phyloP scores from a whole-genome alignment of 2,113 vertebrate genomes.

The Lampris incognitus region DNA sequence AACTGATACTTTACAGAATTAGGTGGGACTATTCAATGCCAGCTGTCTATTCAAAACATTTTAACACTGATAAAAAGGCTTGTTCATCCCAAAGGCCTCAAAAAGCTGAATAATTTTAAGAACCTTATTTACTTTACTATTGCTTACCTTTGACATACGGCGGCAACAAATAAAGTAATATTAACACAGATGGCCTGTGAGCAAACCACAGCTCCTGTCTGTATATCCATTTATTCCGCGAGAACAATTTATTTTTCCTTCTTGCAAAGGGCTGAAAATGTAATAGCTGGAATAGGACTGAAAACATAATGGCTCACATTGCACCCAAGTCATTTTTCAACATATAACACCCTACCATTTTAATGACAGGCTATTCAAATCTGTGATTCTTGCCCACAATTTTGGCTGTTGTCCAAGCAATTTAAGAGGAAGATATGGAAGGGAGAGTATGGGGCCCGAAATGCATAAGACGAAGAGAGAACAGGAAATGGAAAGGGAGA shows the following conservation, averaged over 20 bases:
- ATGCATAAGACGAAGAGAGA: slow-evolving; percentile 44
- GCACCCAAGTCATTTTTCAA: neutral
- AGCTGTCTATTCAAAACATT: neutral
- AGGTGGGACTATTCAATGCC: no score
- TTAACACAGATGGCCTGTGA: slow-evolving; percentile 50
- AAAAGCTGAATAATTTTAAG: slow-evolving; percentile 31
- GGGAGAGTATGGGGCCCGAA: slow-evolving; percentile 1
- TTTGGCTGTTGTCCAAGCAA: neutral
- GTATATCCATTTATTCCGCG: slow-evolving; percentile 27
- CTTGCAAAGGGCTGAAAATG: slow-evolving; percentile 7
- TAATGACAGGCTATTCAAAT: neutral
- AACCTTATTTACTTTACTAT: slow-evolving; percentile 49
- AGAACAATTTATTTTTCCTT: no score
- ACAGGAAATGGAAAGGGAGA: slow-evolving; percentile 33
- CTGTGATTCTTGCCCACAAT: neutral
- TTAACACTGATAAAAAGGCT: slow-evolving; percentile 7
- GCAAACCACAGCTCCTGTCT: slow-evolving; percentile 56
- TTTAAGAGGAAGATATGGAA: neutral
- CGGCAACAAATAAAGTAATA: slow-evolving; percentile 52
- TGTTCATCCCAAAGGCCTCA: slow-evolving; percentile 37
- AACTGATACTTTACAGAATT: no score
- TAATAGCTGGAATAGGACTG: neutral
- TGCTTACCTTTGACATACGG: slow-evolving; percentile 38
- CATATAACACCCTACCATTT: neutral
- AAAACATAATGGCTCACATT: slow-evolving; percentile 17